A percentile compares a stretch with the other conserved stretches of the same genome.
Evolutionary conservation across 92 coral and sea anemone genomes (phyloP).

Genomic region (Epizoanthus stellaris): DNA sequence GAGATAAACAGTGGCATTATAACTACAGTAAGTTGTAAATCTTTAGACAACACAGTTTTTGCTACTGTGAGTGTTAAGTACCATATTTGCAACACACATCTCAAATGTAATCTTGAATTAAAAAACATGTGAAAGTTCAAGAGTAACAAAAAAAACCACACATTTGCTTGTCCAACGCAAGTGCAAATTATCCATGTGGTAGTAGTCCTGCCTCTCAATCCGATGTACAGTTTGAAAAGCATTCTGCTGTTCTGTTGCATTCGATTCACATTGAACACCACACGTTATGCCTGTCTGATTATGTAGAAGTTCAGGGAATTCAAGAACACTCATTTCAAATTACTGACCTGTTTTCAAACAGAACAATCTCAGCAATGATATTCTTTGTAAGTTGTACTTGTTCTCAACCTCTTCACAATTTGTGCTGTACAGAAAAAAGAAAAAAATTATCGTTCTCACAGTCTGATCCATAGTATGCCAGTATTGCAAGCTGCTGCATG

Average conservation of each 20-base stretch:
- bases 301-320: no score
- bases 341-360: slow-evolving; percentile 89
- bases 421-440: slow-evolving; percentile 46
- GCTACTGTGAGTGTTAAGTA: no score
- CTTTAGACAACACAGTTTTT: no score
- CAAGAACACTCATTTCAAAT: not conserved
- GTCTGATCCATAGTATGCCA: not conserved
- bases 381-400: slow-evolving; percentile 79
- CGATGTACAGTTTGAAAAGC: no score
- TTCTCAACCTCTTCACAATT: slow-evolving; percentile 79
- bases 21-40: not conserved
- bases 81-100: no score
- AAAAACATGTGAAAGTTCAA: not conserved
- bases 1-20: not conserved
- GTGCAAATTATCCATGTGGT: not conserved
- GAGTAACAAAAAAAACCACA: no score
- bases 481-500: not conserved
- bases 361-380: slow-evolving; percentile 84
- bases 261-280: no score
- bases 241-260: no score
- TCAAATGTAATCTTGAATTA: no score
- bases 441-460: no score
- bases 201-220: not conserved
- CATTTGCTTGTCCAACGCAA: not conserved
- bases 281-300: no score